Conservation (phyloP, 2,888 invertebrate species). For the Drosophila birchii region DNA sequence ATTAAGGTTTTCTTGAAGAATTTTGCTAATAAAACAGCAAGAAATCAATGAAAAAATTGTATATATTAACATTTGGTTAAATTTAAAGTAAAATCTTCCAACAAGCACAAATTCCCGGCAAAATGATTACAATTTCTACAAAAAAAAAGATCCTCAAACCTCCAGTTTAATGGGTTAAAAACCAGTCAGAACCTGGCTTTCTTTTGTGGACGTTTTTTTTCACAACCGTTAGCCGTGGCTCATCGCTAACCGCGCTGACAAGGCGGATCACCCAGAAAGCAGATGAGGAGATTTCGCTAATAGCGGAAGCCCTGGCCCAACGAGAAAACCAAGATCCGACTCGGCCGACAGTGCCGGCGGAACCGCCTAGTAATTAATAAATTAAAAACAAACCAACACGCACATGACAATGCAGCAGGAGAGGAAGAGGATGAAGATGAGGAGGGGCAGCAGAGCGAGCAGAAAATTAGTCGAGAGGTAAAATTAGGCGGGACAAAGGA, state of each 20-base stretch:
- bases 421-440: neutral
- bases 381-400: slow-evolving; percentile 75
- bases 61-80: too few species aligned
- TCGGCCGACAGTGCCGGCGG: slow-evolving; percentile 25
- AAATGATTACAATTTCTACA: too few species aligned
- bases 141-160: neutral
- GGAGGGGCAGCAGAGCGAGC: slow-evolving; percentile 7
- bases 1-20: too few species aligned
- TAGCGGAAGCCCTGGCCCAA: slow-evolving; percentile 68
- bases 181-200: neutral
- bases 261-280: slow-evolving; percentile 24
- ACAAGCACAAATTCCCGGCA: too few species aligned
- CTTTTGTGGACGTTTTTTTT: neutral
- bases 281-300: slow-evolving; percentile 62
- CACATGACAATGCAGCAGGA: slow-evolving; percentile 54
- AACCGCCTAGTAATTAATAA: slow-evolving; percentile 77
- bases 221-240: slow-evolving; percentile 3
- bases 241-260: slow-evolving; percentile 20
- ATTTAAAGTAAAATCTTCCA: too few species aligned
- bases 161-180: neutral
- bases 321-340: slow-evolving; percentile 10
- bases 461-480: slow-evolving; percentile 41
- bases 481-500: slow-evolving; percentile 61
- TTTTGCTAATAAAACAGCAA: too few species aligned
- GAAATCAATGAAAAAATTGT: too few species aligned